phyloP scores from a whole-genome alignment of 2,888 invertebrate species.

The Cephus rjabovi region DNA sequence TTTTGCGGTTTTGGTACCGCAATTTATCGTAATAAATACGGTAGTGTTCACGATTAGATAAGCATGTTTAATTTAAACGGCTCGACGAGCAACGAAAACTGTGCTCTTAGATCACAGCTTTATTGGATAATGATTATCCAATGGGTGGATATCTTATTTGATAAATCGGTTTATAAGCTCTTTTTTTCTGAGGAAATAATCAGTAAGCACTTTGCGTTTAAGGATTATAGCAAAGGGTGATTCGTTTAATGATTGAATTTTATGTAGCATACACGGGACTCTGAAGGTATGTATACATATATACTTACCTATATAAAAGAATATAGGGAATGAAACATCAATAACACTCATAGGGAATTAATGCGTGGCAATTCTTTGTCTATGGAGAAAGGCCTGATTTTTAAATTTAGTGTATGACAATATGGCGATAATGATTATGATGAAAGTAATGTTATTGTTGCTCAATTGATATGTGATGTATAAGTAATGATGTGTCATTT shows the following conservation, averaged over 20 bases:
- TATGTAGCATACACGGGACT: background rate
- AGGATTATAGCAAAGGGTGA: background rate
- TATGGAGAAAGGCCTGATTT: background rate
- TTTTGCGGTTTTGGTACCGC: background rate
- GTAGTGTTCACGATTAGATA: background rate
- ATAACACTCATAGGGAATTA: background rate
- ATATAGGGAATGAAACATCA: background rate
- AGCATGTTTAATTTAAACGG: background rate
- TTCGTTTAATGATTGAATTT: background rate
- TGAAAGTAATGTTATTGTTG: background rate
- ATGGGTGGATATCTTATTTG: background rate
- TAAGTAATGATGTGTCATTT: background rate
- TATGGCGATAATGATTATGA: background rate
- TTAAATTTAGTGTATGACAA: background rate
- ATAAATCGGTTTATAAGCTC: background rate
- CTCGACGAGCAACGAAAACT: background rate
- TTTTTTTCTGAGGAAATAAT: background rate
- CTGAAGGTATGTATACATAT: background rate
- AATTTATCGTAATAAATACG: background rate
- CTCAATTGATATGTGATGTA: background rate
- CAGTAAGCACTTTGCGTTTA: background rate
- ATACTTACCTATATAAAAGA: background rate
- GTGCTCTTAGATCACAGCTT: background rate
- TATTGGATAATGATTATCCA: background rate
- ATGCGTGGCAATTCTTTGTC: background rate